Conservation (phyloP, 2,797 vertebrate species). For the Coregonus sp. region DNA sequence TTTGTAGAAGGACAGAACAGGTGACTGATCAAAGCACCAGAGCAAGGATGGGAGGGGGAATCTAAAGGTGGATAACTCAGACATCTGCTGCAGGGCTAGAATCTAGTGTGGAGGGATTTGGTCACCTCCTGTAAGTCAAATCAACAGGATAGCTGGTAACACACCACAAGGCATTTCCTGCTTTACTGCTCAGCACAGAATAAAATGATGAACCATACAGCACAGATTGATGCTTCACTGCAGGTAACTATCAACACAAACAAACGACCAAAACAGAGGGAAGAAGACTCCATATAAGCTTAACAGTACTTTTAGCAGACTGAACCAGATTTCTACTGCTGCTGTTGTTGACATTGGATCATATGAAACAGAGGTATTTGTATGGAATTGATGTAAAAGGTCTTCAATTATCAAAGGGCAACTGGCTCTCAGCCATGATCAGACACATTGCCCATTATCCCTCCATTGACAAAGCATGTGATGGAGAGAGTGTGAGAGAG, state of each 20-base stretch:
- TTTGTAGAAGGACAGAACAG: constrained; percentile 55
- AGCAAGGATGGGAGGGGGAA: constrained; percentile 23
- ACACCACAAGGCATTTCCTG: constrained; percentile 19
- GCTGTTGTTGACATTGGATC: constrained; percentile 35
- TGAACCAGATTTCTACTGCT: constrained; percentile 51
- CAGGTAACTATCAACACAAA: constrained; percentile 58
- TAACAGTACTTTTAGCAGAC: constrained; percentile 50
- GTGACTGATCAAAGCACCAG: constrained; percentile 56
- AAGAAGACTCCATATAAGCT: constrained; percentile 39
- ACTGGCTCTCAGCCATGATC: constrained; percentile 39
- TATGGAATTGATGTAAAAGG: constrained; percentile 9
- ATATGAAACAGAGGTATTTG: constrained; percentile 10
- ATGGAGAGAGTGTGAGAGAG: constrained; percentile 28
- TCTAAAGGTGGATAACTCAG: constrained; percentile 33
- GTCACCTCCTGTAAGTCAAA: constrained; percentile 44
- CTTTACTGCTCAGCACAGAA: constrained; percentile 26
- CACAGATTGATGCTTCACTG: constrained; percentile 50
- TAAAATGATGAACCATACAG: constrained; percentile 24
- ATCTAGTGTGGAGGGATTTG: constrained; percentile 32
- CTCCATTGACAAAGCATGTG: constrained; percentile 30
- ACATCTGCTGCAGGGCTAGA: constrained; percentile 44
- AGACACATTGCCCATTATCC: constrained; percentile 34
- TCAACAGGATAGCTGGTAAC: constrained; percentile 15
- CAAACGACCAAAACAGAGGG: constrained; percentile 37
- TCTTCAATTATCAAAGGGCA: constrained; percentile 26